Conservation (phyloP, 2,113 vertebrate genomes). For the Ranitomeya imitator region DNA sequence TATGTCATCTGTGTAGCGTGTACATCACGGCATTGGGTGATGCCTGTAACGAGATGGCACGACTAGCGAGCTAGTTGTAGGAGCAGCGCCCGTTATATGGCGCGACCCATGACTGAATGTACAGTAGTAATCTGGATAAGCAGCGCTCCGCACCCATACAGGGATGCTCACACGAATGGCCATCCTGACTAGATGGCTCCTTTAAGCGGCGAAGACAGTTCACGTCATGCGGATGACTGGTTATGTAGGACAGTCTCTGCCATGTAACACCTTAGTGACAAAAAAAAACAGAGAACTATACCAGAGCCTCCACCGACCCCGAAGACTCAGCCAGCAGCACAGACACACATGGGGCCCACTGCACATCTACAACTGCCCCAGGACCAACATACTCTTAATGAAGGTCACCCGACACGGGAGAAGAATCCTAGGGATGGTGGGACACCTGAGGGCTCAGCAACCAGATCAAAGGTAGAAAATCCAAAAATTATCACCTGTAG, state of each 20-base stretch:
- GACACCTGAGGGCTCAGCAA: too few relatives aligned
- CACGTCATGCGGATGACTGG: constrained; percentile 69
- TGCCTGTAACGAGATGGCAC: too few relatives aligned
- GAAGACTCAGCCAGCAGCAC: neutral
- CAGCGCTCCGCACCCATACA: neutral
- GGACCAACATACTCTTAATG: too few relatives aligned
- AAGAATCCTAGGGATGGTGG: too few relatives aligned
- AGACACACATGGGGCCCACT: neutral
- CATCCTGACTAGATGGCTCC: neutral
- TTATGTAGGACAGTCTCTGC: constrained; percentile 67
- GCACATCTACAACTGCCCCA: too few relatives aligned
- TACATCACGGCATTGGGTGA: too few relatives aligned
- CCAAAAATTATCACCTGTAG: too few relatives aligned
- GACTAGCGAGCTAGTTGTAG: too few relatives aligned
- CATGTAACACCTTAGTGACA: constrained; percentile 63
- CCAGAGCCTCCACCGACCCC: neutral
- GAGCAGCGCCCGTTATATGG: too few relatives aligned
- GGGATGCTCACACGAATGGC: neutral
- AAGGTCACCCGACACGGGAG: too few relatives aligned
- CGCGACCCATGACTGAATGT: too few relatives aligned
- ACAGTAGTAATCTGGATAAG: neutral
- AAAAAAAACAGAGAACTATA: neutral
- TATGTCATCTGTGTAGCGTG: neutral
- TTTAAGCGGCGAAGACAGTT: constrained; percentile 59
- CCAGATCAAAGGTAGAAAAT: too few relatives aligned